These are phyloP conservation scores for Cantharis rufa DNA, from an alignment of 2,888 invertebrate genomes.

Conservation along the genomic window DNA sequence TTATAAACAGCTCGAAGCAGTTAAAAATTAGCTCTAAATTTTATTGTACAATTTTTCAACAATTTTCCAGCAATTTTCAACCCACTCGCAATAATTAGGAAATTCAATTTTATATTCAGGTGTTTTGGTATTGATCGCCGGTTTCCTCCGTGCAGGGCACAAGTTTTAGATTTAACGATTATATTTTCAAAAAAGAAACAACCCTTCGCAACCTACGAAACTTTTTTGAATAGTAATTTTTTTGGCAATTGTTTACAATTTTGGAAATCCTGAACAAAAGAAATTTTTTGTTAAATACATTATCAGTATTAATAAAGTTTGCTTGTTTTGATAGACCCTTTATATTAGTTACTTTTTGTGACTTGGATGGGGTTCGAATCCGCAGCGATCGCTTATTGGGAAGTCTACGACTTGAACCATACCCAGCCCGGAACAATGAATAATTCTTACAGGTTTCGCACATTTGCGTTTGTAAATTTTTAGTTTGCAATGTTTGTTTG, in stretches of 20 bases:
- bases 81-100: neutral
- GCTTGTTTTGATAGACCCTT: neutral
- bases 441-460: neutral
- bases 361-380: neutral
- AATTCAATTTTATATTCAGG: neutral
- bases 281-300: too few relatives aligned
- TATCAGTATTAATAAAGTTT: neutral
- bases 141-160: neutral
- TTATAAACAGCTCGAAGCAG: neutral
- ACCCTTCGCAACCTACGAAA: neutral
- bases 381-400: neutral
- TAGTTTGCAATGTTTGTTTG: neutral
- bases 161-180: neutral
- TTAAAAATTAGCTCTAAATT: neutral
- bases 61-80: neutral
- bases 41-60: neutral
- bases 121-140: neutral
- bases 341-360: too few relatives aligned
- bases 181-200: neutral
- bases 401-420: neutral
- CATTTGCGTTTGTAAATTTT: neutral
- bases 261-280: neutral
- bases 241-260: neutral
- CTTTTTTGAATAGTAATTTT: neutral
- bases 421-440: neutral